These are phyloP conservation scores for Muraenolepis orangiensis DNA, from an alignment of 2,797 vertebrate genomes.

Conservation along the genomic window DNA sequence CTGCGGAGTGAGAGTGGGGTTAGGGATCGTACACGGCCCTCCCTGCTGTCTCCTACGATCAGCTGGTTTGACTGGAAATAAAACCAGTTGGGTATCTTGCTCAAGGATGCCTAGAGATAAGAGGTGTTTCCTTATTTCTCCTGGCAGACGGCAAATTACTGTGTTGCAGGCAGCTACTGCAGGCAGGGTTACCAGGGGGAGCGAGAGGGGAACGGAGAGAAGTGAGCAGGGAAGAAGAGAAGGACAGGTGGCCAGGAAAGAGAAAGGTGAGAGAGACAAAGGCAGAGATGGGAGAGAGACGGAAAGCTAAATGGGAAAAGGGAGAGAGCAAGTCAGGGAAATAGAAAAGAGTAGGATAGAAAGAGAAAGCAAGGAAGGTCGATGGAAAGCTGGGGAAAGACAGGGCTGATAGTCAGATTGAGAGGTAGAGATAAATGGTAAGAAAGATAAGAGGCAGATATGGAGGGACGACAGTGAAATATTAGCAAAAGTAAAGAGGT, in stretches of 20 bases:
- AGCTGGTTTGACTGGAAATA: background rate
- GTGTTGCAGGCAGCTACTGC: slow-evolving; percentile 51
- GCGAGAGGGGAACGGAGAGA: slow-evolving; percentile 12
- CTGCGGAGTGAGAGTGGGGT: slow-evolving; percentile 58
- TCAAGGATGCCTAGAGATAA: background rate
- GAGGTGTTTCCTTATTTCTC: slow-evolving; percentile 66
- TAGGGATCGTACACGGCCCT: background rate
- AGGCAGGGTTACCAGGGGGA: slow-evolving; percentile 41
- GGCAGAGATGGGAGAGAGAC: background rate
- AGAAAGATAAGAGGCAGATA: background rate
- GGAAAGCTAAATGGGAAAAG: background rate
- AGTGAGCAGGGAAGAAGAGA: slow-evolving; percentile 6
- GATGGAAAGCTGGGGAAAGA: background rate
- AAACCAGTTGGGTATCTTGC: background rate
- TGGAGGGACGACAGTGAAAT: background rate
- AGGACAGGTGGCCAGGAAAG: slow-evolving; percentile 3
- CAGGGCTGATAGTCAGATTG: background rate
- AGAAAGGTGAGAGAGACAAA: slow-evolving; percentile 5
- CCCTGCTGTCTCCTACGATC: background rate
- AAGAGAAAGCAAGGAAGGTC: background rate
- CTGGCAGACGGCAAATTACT: slow-evolving; percentile 67
- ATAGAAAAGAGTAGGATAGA: background rate
- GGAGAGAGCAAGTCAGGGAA: background rate
- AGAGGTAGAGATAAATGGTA: background rate
- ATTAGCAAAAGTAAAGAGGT: background rate